phyloP scores from a whole-genome alignment of 2,113 vertebrate genomes.

The Epinephelus cyanopodus region DNA sequence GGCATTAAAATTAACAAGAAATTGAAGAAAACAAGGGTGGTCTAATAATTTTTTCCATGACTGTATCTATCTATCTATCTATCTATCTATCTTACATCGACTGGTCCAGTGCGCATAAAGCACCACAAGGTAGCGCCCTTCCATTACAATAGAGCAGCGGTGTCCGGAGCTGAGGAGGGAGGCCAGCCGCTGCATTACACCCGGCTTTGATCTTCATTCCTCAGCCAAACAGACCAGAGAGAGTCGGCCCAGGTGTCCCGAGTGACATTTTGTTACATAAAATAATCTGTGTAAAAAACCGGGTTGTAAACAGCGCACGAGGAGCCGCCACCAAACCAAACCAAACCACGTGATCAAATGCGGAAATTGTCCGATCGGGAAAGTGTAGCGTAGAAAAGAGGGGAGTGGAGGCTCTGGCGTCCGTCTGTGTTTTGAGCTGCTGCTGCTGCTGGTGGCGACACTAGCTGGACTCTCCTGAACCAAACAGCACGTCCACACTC shows the following conservation, averaged over 20 bases:
- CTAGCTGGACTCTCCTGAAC: neutral
- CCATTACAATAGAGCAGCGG: accelerated
- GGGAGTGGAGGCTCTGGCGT: constrained; percentile 1
- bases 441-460: neutral
- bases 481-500: neutral
- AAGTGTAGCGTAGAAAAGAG: neutral
- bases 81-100: too few species aligned
- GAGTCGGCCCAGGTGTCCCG: neutral
- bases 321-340: neutral
- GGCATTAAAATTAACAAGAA: too few species aligned
- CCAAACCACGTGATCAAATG: constrained; percentile 66
- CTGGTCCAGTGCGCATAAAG: accelerated
- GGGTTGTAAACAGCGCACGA: neutral
- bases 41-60: too few species aligned
- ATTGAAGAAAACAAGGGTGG: too few species aligned
- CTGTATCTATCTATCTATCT: too few species aligned
- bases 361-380: constrained; percentile 60
- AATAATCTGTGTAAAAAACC: neutral
- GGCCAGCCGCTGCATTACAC: neutral
- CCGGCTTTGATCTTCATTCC: neutral
- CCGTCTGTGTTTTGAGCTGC: constrained; percentile 32
- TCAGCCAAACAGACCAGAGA: neutral
- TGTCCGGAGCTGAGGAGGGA: neutral
- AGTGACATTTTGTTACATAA: neutral
- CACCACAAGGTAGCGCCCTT: constrained; percentile 21